Conservation (phyloP, 2,888 invertebrate genomes). For the Eupelmus urozonus region DNA sequence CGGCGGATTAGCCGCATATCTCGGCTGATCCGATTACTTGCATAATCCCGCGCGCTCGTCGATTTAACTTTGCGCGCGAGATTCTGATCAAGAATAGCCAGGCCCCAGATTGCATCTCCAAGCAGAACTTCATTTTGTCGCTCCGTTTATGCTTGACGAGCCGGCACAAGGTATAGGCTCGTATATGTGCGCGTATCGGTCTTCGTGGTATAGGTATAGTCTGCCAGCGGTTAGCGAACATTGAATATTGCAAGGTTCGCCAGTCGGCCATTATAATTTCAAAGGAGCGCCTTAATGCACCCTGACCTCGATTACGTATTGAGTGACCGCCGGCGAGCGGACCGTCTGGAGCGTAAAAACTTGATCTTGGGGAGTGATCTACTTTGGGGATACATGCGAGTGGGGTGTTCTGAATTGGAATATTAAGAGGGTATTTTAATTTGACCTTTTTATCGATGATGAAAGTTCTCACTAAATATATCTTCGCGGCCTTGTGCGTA, state of each 20-base stretch:
- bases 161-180: no score
- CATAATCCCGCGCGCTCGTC: conserved; percentile 40
- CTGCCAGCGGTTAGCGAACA: no score
- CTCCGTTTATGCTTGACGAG: background rate
- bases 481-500: no score
- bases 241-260: no score
- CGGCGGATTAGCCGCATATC: conserved; percentile 38
- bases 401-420: no score
- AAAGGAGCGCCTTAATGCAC: background rate
- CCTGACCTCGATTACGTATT: conserved; percentile 13
- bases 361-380: background rate
- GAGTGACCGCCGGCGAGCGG: background rate
- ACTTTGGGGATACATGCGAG: no score
- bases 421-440: no score
- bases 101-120: conserved; percentile 16
- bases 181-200: no score
- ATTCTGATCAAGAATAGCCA: conserved; percentile 45
- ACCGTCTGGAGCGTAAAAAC: background rate
- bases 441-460: no score
- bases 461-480: no score
- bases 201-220: no score
- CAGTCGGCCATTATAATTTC: conserved; percentile 14
- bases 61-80: conserved; percentile 49
- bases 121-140: background rate
- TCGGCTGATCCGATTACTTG: conserved; percentile 49